Conservation (phyloP, 2,888 invertebrate species). For the Acronicta alni region DNA sequence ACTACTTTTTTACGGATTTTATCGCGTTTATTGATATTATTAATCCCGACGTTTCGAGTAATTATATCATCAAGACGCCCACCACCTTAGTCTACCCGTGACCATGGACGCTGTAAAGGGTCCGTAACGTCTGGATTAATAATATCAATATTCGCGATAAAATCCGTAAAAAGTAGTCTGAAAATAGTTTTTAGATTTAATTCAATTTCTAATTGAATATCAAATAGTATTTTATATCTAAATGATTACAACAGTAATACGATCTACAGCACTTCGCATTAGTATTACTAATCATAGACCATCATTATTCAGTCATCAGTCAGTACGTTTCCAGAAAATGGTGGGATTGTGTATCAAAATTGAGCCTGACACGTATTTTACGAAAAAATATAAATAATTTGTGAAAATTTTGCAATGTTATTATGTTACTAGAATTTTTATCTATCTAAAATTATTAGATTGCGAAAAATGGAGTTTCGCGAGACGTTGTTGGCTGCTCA, state of each 20-base stretch:
- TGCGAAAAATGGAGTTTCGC: conserved; percentile 82
- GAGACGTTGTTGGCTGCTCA: conserved; percentile 86
- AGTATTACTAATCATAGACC: conserved; percentile 18
- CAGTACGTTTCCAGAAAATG: conserved; percentile 89
- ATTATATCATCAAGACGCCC: too few species aligned
- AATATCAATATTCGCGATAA: too few species aligned
- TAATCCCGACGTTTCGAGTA: too few species aligned
- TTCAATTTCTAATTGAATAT: too few species aligned
- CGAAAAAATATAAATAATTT: conserved; percentile 77
- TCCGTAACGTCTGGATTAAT: too few species aligned
- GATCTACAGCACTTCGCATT: background rate
- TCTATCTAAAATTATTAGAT: conserved; percentile 32
- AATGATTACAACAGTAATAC: background rate
- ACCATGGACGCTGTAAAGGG: too few species aligned
- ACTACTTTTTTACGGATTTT: too few species aligned
- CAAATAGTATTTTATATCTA: background rate
- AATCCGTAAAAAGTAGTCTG: too few species aligned
- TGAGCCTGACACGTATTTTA: conserved; percentile 85
- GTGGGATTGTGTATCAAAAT: conserved; percentile 81
- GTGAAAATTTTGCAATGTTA: conserved; percentile 69
- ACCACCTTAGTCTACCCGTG: too few species aligned
- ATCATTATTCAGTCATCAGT: conserved; percentile 67
- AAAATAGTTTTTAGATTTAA: too few species aligned
- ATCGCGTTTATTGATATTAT: too few species aligned
- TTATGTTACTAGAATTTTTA: conserved; percentile 48